Conservation (phyloP, 2,888 invertebrate genomes). For the Ornithoptera priamus region DNA sequence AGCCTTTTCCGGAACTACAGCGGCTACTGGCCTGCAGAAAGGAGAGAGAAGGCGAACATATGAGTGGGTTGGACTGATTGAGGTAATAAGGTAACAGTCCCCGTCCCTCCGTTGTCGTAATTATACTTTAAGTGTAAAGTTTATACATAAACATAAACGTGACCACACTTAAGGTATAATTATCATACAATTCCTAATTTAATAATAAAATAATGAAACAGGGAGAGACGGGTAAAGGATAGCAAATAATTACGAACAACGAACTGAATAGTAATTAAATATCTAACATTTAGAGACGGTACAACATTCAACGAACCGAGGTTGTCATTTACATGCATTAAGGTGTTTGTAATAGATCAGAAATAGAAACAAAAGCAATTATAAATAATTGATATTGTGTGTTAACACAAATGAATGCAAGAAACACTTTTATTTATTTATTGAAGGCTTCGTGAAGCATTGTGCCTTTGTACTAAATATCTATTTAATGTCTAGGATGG, state of each 20-base stretch:
- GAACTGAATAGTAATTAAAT: constrained; percentile 17
- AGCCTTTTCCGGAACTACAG: constrained; percentile 96
- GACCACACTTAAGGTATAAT: not conserved
- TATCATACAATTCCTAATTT: not conserved
- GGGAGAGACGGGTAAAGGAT: constrained; percentile 25
- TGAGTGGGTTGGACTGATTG: constrained; percentile 73
- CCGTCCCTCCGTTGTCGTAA: constrained; percentile 55
- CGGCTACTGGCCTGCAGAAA: constrained; percentile 92
- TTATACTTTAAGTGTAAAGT: too few relatives aligned
- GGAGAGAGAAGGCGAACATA: constrained; percentile 79
- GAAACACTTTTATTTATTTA: constrained; percentile 3
- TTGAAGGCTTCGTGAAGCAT: constrained; percentile 22
- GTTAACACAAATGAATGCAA: not conserved
- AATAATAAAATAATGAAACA: not conserved
- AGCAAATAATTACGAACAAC: constrained; percentile 26
- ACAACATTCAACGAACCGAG: constrained; percentile 26
- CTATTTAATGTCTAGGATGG: constrained; percentile 13
- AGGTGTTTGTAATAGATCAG: constrained; percentile 44
- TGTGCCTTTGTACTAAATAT: not conserved
- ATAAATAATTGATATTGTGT: constrained; percentile 36
- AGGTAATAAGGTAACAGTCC: constrained; percentile 57
- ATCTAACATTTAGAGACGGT: constrained; percentile 27
- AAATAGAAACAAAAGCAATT: constrained; percentile 49
- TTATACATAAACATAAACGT: not conserved
- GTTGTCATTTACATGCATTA: constrained; percentile 26